Evolutionary conservation across 2,797 vertebrate genomes (phyloP).

Genomic region (Oryzias dopingdopingensis): DNA sequence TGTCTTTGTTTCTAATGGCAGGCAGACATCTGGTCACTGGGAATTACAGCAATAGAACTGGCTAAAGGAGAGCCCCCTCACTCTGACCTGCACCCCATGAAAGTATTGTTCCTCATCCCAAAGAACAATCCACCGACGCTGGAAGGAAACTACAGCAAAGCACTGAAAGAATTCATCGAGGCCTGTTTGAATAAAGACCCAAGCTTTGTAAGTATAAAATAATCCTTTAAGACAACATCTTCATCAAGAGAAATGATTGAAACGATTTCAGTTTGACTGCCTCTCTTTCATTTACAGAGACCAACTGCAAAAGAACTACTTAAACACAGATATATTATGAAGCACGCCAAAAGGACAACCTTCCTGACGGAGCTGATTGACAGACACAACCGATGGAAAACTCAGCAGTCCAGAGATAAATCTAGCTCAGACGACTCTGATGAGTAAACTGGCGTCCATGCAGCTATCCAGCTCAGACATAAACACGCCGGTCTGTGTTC

Average conservation of each 20-base stretch:
- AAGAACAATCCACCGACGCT: constrained; percentile 97
- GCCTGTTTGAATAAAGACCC: constrained; percentile 98
- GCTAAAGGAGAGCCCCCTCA: constrained; percentile 97
- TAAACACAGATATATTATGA: constrained; percentile 95
- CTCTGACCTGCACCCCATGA: constrained; percentile 97
- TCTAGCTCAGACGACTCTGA: constrained; percentile 93
- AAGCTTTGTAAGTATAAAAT: constrained; percentile 92
- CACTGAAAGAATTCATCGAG: constrained; percentile 96
- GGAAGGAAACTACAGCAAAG: constrained; percentile 95
- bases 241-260: neutral
- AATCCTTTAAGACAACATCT: neutral
- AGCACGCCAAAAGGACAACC: constrained; percentile 94
- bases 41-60: constrained; percentile 96
- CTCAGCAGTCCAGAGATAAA: constrained; percentile 84
- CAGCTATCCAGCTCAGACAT: neutral
- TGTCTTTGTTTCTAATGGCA: constrained; percentile 62
- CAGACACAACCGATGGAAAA: constrained; percentile 94
- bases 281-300: constrained; percentile 78
- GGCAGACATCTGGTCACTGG: constrained; percentile 99
- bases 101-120: constrained; percentile 97
- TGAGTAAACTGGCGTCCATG: constrained; percentile 75
- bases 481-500: neutral
- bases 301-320: constrained; percentile 96
- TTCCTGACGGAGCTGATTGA: constrained; percentile 97
- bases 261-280: constrained; percentile 1